A percentile compares a stretch with the other conserved stretches of the same genome.
These are phyloP conservation scores for Meandrusa payeni DNA, from an alignment of 2,888 invertebrate species.

Conservation along the genomic window DNA sequence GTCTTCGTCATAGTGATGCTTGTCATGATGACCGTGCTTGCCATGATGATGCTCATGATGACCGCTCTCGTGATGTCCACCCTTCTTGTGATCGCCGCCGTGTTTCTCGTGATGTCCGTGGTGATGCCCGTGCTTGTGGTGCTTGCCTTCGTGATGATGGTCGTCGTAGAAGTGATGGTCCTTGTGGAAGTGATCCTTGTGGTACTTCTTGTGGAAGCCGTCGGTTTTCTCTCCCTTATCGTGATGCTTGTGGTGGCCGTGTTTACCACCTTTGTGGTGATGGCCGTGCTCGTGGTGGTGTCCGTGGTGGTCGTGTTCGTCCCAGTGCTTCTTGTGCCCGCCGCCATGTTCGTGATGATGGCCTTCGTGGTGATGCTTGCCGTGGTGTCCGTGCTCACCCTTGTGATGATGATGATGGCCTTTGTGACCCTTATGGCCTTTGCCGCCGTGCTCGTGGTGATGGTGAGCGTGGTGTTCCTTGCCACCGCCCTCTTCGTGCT, in stretches of 20 bases:
- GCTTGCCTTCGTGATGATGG: conserved; percentile 70
- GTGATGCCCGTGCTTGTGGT: conserved; percentile 71
- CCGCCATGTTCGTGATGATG: conserved; percentile 71
- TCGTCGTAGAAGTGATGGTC: conserved; percentile 76
- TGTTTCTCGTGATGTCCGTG: conserved; percentile 69
- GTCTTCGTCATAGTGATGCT: conserved; percentile 67
- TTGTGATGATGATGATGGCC: conserved; percentile 74
- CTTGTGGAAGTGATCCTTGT: conserved; percentile 72
- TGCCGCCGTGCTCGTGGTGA: conserved; percentile 66
- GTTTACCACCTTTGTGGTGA: conserved; percentile 70
- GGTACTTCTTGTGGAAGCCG: conserved; percentile 73
- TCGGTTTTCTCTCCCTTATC: conserved; percentile 70
- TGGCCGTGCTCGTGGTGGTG: conserved; percentile 70
- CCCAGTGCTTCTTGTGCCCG: conserved; percentile 68
- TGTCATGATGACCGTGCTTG: conserved; percentile 69
- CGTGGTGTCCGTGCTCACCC: conserved; percentile 67
- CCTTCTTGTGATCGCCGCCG: conserved; percentile 71
- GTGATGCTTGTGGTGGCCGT: conserved; percentile 68
- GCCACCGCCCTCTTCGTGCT: conserved; percentile 68
- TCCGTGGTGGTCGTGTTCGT: conserved; percentile 67
- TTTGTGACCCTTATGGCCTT: conserved; percentile 70
- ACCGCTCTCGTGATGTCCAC: conserved; percentile 66
- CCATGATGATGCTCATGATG: conserved; percentile 73
- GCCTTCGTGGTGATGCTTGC: conserved; percentile 65
- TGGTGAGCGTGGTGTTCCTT: conserved; percentile 68